A percentile compares a stretch with the other conserved stretches of the same genome.
phyloP scores from a whole-genome alignment of 2,888 invertebrate species.

The Hydrotaea diabolus region DNA sequence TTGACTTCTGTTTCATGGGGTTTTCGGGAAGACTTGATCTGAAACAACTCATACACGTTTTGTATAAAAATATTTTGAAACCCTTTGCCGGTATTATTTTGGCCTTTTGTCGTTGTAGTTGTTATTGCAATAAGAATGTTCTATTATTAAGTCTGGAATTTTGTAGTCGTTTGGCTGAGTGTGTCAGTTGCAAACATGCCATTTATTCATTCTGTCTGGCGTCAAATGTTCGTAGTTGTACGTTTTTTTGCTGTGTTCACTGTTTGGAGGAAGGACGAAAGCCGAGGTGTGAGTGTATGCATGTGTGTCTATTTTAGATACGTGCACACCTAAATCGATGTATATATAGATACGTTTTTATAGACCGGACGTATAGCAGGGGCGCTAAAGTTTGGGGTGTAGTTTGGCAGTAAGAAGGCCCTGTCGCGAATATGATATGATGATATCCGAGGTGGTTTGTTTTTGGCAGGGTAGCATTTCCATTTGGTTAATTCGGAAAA shows the following conservation, averaged over 20 bases:
- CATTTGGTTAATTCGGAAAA: too few species aligned
- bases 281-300: not conserved
- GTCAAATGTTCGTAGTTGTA: conserved; percentile 24
- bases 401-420: too few species aligned
- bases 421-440: too few species aligned
- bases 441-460: too few species aligned
- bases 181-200: conserved; percentile 9
- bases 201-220: conserved; percentile 39
- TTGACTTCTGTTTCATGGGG: too few species aligned
- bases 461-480: too few species aligned
- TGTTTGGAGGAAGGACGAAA: not conserved
- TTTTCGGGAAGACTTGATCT: too few species aligned
- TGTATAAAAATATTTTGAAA: not conserved
- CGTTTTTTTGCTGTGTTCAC: not conserved
- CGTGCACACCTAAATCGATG: not conserved
- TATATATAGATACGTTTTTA: not conserved
- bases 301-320: not conserved
- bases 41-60: too few species aligned
- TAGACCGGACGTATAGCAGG: not conserved
- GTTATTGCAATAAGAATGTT: conserved; percentile 14
- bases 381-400: too few species aligned
- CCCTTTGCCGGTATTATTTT: not conserved
- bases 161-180: too few species aligned
- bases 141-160: conserved; percentile 44
- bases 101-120: not conserved